Evolutionary conservation across 1,140 invertebrate genomes (phyloP).

Genomic region (Drosophila nigrodunni): DNA sequence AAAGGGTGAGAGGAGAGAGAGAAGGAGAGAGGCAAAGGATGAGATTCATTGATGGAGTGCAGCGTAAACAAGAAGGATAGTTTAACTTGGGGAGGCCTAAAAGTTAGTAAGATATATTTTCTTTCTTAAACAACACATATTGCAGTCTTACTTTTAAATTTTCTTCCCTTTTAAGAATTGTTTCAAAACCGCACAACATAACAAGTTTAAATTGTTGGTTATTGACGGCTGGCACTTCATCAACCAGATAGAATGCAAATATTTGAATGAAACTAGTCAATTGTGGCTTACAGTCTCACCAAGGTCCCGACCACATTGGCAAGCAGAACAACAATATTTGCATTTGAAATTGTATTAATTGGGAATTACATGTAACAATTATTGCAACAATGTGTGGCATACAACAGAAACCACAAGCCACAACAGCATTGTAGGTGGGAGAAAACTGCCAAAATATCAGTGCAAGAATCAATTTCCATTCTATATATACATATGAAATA

Average conservation of each 20-base stretch:
- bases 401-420: slow-evolving; percentile 11
- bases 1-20: neutral
- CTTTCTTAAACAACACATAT: too few species aligned
- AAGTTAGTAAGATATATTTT: too few species aligned
- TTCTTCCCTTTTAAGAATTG: too few species aligned
- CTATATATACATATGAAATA: neutral
- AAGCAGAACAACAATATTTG: slow-evolving; percentile 28
- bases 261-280: slow-evolving; percentile 12
- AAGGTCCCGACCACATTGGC: slow-evolving; percentile 9
- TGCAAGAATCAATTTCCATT: slow-evolving; percentile 44
- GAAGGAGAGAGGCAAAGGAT: neutral
- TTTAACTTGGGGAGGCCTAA: too few species aligned
- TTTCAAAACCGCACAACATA: neutral
- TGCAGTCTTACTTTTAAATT: too few species aligned
- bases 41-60: neutral
- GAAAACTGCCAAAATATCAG: slow-evolving; percentile 13
- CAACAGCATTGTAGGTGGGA: slow-evolving; percentile 4
- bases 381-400: slow-evolving; percentile 26
- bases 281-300: neutral
- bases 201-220: neutral
- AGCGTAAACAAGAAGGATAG: neutral
- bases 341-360: slow-evolving; percentile 51
- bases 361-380: slow-evolving; percentile 56
- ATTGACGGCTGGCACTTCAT: slow-evolving; percentile 1
- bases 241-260: slow-evolving; percentile 7